Base-by-base conservation (phyloP, 2,797 vertebrate species). In the Huso huso region DNA sequence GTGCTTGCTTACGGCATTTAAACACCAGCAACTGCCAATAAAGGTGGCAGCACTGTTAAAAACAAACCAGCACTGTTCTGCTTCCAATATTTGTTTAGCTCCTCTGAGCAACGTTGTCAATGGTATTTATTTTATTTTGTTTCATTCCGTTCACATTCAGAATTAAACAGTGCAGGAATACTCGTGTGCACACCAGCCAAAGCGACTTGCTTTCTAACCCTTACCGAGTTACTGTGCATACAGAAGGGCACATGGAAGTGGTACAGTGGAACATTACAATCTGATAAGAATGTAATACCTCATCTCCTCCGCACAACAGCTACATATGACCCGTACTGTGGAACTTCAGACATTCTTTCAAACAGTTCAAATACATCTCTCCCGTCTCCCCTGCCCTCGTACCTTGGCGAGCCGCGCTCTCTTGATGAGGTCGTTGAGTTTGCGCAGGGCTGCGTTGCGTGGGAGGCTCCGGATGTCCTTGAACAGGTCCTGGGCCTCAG, bases 361-460 rank as follows among this genome's bases (percentile, higher is more conserved):
- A 37, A 18, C 15, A 18, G 15, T 18, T 18, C 15, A 18, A 18
- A 18, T 18, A 48, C 57, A 48, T 49, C 55, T 13, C 37, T 61
- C 58, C 8, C 8, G 9, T 6, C 23, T 51, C 13, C 49, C 49
- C 60, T 15, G 63, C 62, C 1, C n/a, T 49, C 77, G 78, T 85
- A 99, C 96, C 94, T 99, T 99, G 67, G 95, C 95, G 64, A 99
- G 90, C 8, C 96, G 81, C 0, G 96, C 95, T 72, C 96, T 85
- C 84, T 99, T 98, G 79, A 99, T 97, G 68, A 99, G 94, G 80
- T 99, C 96, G 4, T 98, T 99, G 76, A 99, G 94, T 69, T 99
- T 99, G 62, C 96, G 88, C 15, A 99, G 92, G 0, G 96, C 96
- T 0, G 96, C 95, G 65, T 97, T 99, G 63, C 93, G 92, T 0